These are phyloP conservation scores for Idaea dimidiata DNA, from an alignment of 2,888 invertebrate genomes.

Conservation along the genomic window DNA sequence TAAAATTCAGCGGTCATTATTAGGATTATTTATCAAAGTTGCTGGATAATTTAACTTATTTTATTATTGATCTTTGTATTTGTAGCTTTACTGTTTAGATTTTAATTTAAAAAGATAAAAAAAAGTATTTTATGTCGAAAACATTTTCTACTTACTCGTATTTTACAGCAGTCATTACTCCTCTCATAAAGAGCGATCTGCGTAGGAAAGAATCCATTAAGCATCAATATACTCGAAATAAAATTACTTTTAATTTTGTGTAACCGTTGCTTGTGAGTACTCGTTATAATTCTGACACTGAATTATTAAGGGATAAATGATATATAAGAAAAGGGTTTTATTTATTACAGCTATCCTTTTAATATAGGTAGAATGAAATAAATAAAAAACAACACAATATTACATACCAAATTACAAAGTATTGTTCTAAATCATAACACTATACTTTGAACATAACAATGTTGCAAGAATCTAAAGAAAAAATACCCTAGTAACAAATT, in stretches of 20 bases:
- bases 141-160: background rate
- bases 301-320: constrained; percentile 1
- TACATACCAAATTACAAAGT: too few species aligned
- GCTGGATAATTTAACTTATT: too few species aligned
- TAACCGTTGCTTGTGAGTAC: background rate
- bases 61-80: too few species aligned
- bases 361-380: background rate
- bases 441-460: too few species aligned
- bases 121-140: background rate
- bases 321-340: background rate
- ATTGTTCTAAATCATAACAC: too few species aligned
- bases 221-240: background rate
- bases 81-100: background rate
- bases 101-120: background rate
- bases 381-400: background rate
- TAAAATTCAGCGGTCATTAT: too few species aligned
- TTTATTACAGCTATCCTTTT: background rate
- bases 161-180: background rate
- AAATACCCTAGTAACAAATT: too few species aligned
- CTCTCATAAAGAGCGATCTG: background rate
- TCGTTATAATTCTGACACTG: background rate
- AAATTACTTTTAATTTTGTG: background rate
- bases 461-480: too few species aligned
- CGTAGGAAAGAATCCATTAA: background rate
- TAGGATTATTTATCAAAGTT: too few species aligned